A percentile compares a stretch with the other conserved stretches of the same genome.
Evolutionary conservation across 2,888 invertebrate species (phyloP).

Genomic region (Cetonia aurata): DNA sequence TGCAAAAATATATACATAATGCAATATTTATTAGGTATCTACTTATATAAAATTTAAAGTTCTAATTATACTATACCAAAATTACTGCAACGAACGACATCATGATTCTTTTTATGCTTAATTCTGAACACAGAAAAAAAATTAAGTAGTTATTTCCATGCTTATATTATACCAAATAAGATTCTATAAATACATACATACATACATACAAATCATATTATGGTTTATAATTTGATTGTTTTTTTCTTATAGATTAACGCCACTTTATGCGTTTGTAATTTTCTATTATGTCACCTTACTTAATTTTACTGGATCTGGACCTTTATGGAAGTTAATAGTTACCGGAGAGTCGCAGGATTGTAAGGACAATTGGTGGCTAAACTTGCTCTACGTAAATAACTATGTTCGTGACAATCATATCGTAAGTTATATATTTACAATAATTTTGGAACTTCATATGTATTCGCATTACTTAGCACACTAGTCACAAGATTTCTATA

Average conservation of each 20-base stretch:
- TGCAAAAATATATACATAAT: not conserved
- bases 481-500: no score
- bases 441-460: no score
- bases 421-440: constrained; percentile 63
- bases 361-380: constrained; percentile 74
- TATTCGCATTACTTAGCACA: not conserved
- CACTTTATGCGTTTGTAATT: constrained; percentile 70
- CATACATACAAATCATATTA: no score
- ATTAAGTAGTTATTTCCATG: no score
- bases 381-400: constrained; percentile 73
- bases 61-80: no score
- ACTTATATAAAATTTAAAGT: no score
- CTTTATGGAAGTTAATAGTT: constrained; percentile 71
- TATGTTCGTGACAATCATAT: constrained; percentile 71
- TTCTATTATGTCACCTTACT: constrained; percentile 71
- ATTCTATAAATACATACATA: no score
- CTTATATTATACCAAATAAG: no score
- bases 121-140: no score
- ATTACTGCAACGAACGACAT: no score
- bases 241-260: constrained; percentile 67
- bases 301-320: constrained; percentile 72
- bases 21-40: not conserved
- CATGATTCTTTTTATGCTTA: no score
- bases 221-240: no score
- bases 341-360: constrained; percentile 69